These are phyloP conservation scores for Andrena camellia DNA, from an alignment of 2,888 invertebrate species.

Conservation along the genomic window DNA sequence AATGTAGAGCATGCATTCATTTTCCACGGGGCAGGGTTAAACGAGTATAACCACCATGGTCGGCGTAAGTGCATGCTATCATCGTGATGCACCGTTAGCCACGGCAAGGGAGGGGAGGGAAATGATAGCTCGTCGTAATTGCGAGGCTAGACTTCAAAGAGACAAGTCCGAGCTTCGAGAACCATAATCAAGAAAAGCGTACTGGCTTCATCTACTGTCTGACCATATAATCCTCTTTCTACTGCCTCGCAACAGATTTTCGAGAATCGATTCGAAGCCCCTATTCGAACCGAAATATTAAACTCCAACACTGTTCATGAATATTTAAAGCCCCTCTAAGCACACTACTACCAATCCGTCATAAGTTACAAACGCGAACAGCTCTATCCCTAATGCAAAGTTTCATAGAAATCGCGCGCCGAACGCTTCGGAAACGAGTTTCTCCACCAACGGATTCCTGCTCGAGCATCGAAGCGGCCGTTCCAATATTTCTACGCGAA, in stretches of 20 bases:
- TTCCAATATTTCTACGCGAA: neutral
- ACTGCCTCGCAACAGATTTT: neutral
- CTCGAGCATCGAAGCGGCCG: neutral
- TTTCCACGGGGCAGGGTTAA: slow-evolving; percentile 44
- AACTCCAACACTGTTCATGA: neutral
- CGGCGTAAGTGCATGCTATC: slow-evolving; percentile 56
- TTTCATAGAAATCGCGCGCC: too few relatives aligned
- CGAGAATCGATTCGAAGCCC: neutral
- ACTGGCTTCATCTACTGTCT: slow-evolving; percentile 10
- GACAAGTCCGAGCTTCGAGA: slow-evolving; percentile 34
- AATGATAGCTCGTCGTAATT: slow-evolving; percentile 55
- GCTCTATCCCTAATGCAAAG: too few relatives aligned
- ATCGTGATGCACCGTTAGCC: slow-evolving; percentile 50
- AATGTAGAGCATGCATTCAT: slow-evolving; percentile 27
- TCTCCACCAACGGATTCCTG: too few relatives aligned
- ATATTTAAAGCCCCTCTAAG: too few relatives aligned
- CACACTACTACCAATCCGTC: too few relatives aligned
- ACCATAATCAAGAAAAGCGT: slow-evolving; percentile 38
- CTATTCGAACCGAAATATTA: neutral
- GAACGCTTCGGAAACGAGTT: too few relatives aligned
- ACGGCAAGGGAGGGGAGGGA: slow-evolving; percentile 22
- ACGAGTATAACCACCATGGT: slow-evolving; percentile 48
- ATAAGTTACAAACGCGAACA: too few relatives aligned
- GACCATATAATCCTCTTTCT: neutral
- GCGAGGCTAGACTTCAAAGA: slow-evolving; percentile 47